Conservation (phyloP, 2,888 invertebrate genomes). For the Aporophyla lueneburgensis region DNA sequence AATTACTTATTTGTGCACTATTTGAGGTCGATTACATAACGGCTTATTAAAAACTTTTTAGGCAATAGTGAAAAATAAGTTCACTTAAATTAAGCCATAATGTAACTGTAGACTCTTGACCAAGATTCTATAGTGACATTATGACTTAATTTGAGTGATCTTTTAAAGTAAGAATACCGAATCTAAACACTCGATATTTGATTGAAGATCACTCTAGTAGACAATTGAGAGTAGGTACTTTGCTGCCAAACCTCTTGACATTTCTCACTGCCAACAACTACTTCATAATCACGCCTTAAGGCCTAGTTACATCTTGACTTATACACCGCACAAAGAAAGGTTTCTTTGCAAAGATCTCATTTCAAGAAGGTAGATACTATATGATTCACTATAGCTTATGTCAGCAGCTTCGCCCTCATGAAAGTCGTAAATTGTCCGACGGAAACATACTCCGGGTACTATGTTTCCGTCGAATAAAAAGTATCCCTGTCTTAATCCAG, state of each 20-base stretch:
- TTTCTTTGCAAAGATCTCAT: not conserved
- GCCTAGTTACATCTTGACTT: not conserved
- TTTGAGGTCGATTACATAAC: conserved; percentile 11
- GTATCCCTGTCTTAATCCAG: no score
- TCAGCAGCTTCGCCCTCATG: no score
- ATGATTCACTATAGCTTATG: not conserved
- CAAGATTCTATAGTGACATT: not conserved
- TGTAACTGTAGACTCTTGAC: no score
- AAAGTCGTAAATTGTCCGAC: no score
- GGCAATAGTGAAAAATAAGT: no score
- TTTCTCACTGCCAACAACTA: conserved; percentile 29
- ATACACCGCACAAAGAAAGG: conserved; percentile 15
- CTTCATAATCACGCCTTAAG: conserved; percentile 1
- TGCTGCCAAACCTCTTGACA: conserved; percentile 34
- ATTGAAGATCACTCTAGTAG: conserved; percentile 24
- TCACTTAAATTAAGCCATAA: no score
- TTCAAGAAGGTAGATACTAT: conserved; percentile 1
- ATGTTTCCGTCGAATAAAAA: no score
- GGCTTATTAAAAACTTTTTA: conserved; percentile 1
- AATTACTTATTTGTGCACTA: not conserved
- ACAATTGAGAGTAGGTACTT: not conserved
- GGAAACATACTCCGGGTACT: no score
- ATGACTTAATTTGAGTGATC: conserved; percentile 17
- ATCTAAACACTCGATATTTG: conserved; percentile 3
- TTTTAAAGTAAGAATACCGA: conserved; percentile 8